Conservation (phyloP, 2,113 vertebrate species). For the Petrocephalus microphthalmus region DNA sequence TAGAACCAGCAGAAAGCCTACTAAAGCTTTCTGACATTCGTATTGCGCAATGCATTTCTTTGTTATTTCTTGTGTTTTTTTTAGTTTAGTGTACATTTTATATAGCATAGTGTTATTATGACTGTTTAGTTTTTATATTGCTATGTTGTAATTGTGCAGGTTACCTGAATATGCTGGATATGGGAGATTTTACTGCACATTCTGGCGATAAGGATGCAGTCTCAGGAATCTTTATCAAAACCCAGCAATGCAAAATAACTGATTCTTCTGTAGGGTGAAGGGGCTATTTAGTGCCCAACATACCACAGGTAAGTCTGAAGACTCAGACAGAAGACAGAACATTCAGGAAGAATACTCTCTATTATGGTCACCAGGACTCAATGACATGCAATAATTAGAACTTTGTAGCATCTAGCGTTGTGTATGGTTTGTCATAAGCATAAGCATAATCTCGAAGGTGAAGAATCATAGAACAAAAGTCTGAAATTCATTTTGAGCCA, state of each 20-base stretch:
- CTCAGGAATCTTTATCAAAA: background rate
- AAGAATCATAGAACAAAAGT: background rate
- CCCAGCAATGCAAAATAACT: background rate
- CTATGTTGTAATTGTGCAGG: background rate
- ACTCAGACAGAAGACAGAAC: background rate
- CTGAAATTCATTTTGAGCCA: background rate
- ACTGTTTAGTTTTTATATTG: background rate
- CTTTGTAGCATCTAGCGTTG: background rate
- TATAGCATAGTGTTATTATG: background rate
- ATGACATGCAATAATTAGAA: background rate
- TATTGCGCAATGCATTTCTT: background rate
- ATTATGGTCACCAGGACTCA: background rate
- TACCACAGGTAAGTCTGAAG: background rate
- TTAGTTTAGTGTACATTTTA: background rate
- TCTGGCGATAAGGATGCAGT: background rate
- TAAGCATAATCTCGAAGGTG: background rate
- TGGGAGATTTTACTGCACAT: background rate
- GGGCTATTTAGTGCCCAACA: background rate
- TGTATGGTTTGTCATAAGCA: background rate
- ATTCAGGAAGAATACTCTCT: background rate
- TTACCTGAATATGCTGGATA: background rate
- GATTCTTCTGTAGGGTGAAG: background rate
- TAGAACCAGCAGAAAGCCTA: background rate
- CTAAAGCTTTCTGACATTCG: background rate
- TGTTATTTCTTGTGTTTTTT: background rate